Evolutionary conservation across 23 tunicate genomes (phyloP), one percentile per base, ranked within the genome.

Genomic region (Clavelina lepadiformis): DNA sequence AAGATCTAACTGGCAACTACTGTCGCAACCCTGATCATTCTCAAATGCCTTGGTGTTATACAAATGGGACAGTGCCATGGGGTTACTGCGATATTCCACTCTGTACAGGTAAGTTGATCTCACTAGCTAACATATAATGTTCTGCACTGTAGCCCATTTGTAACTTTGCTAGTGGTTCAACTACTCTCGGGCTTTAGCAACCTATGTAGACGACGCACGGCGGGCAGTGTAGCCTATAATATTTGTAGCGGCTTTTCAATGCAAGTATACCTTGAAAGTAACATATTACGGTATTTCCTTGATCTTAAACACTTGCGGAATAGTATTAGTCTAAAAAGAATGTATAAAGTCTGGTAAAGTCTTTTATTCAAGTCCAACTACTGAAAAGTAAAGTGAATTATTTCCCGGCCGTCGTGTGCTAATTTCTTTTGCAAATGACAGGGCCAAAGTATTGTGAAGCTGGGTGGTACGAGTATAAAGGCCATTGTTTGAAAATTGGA

Each of bases 41-140:
- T 22, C 65, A 70, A 31, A 89, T 81, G 89, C 97, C 97, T 1
- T 89, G 97, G 97, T 89, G 97, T 35, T 89, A 81, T 67, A 75
- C 73, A 35, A 76, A 59, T 44, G 22, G 73, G 19, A 29, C 70
- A n/a, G 30, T 53, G 27, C 26, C 75, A 18, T 89, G 89, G 89
- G 97, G 65, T 19, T 89, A 81, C 38, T 89, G 97, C 65, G 89
- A 89, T 61, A 67, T 89, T 7, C 97, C 97, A 5, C 33, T 54
- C 3, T 89, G 97, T 38, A 54, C 7, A 23, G 80, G 87, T 88
- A 58, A 29, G 64, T 35, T 0, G 22, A 11, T 33, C 31, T 51
- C n/a, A n/a, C n/a, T n/a, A n/a, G n/a, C n/a, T n/a, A n/a, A n/a
- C n/a, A n/a, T n/a, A n/a, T n/a, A n/a, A n/a, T n/a, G n/a, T n/a